Conservation (phyloP, 2,797 vertebrate genomes). For the Cynopterus sphinx region DNA sequence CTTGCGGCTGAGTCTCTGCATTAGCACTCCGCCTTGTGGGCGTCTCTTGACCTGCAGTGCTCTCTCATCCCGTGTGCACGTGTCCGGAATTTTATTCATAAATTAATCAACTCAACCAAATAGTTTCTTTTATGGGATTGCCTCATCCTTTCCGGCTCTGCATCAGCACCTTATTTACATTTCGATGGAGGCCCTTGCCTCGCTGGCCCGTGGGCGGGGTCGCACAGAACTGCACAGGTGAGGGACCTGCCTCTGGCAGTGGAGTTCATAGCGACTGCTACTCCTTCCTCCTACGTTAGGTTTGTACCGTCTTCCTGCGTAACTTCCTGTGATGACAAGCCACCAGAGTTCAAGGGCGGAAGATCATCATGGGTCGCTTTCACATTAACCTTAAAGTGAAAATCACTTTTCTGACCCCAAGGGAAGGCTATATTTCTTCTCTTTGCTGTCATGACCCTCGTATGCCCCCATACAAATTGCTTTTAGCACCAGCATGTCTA, state of each 20-base stretch:
- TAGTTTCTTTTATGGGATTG: background rate
- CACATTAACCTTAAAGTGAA: background rate
- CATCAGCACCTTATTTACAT: background rate
- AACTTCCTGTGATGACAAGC: background rate
- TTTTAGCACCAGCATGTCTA: background rate
- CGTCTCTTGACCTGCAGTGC: background rate
- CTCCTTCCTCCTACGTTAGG: background rate
- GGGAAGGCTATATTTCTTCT: conserved; percentile 29
- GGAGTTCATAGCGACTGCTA: background rate
- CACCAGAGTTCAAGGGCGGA: background rate
- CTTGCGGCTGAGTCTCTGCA: no score
- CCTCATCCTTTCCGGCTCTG: background rate
- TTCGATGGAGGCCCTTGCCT: background rate
- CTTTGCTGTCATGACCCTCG: background rate
- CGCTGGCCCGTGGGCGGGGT: no score
- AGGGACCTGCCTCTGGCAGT: background rate
- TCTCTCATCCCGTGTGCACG: background rate
- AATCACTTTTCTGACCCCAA: conserved; percentile 44
- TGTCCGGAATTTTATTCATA: background rate
- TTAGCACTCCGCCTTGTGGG: background rate
- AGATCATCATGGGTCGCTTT: background rate
- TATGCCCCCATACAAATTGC: background rate
- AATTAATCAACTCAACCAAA: background rate
- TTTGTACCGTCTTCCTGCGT: background rate
- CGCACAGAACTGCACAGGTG: accelerated